Conservation (phyloP, 2,113 vertebrate species). For the Lonchura striata region DNA sequence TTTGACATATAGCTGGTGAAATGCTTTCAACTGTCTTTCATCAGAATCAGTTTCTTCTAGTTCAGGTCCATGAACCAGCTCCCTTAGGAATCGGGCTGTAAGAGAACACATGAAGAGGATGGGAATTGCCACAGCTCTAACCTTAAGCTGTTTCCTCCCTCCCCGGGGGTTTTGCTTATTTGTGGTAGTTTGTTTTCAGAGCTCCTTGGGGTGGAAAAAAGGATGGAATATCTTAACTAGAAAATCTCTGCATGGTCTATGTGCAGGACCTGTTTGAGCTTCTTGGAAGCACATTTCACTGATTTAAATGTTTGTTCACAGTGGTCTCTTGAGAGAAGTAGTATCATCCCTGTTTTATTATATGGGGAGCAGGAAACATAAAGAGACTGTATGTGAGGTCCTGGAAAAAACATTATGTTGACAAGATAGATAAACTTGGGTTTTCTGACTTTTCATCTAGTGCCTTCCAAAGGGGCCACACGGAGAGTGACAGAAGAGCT, state of each 20-base stretch:
- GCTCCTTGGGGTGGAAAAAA: not conserved
- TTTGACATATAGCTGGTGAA: not conserved
- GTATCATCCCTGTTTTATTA: not conserved
- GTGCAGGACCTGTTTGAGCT: not conserved
- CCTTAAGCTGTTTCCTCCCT: not conserved
- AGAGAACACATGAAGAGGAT: not conserved
- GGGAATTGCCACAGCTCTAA: not conserved
- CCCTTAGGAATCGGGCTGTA: not conserved
- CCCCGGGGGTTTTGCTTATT: not conserved
- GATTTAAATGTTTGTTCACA: not conserved
- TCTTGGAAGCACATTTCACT: not conserved
- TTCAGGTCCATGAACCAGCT: not conserved
- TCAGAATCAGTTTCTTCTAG: not conserved
- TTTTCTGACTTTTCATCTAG: not conserved
- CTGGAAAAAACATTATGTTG: not conserved
- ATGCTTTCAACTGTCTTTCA: not conserved
- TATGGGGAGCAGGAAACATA: not conserved
- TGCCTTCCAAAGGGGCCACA: not conserved
- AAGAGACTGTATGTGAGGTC: fast-evolving
- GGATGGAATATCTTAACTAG: not conserved
- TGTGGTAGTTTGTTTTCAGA: not conserved
- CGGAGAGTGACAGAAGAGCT: fast-evolving
- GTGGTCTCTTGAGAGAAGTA: not conserved
- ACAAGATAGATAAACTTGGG: not conserved
- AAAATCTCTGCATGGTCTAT: not conserved